Conservation (phyloP, 2,113 vertebrate genomes). For the Naja naja region DNA sequence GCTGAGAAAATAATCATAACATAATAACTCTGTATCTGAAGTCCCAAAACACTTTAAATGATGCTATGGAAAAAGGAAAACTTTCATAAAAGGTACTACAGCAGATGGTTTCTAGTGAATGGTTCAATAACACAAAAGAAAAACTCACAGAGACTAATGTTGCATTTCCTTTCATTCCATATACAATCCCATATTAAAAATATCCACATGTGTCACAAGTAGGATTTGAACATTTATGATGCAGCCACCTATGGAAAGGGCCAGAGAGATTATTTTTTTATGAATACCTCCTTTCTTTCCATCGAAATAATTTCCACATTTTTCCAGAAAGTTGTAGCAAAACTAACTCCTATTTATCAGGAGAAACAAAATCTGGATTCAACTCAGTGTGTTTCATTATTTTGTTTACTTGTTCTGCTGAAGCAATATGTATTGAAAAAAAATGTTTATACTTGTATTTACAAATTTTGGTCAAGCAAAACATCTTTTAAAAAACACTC, state of each 20-base stretch:
- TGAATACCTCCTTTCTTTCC: background rate
- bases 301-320: background rate
- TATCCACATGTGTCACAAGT: background rate
- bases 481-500: background rate
- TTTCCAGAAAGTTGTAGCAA: background rate
- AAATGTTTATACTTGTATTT: background rate
- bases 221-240: background rate
- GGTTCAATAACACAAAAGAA: background rate
- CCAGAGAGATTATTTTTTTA: background rate
- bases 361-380: background rate
- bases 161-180: background rate
- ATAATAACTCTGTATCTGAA: background rate
- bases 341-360: background rate
- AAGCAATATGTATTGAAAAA: background rate
- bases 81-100: background rate
- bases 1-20: background rate
- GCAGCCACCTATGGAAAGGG: background rate
- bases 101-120: background rate
- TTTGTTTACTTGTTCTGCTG: background rate
- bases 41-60: background rate
- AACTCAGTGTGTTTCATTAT: background rate
- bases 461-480: conserved; percentile 8
- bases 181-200: background rate
- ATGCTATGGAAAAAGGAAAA: background rate
- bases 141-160: background rate